These are phyloP conservation scores for Rhinogobius similis DNA, from an alignment of 2,113 vertebrate species.

Conservation along the genomic window DNA sequence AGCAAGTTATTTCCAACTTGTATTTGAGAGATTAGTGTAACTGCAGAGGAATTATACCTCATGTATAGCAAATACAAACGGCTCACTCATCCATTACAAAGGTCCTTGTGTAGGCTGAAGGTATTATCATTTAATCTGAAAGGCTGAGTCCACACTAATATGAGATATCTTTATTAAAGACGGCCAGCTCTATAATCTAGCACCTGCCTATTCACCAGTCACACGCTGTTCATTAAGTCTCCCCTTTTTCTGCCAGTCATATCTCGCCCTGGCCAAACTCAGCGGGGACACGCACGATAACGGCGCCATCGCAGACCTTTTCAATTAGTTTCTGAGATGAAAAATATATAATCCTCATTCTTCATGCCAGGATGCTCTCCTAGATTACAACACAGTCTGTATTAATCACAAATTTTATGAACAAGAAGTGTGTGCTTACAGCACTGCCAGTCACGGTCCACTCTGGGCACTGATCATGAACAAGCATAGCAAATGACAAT, in stretches of 20 bases:
- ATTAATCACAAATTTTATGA: constrained; percentile 70
- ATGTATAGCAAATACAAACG: constrained; percentile 33
- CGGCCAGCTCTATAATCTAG: constrained; percentile 48
- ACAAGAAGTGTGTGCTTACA: constrained; percentile 53
- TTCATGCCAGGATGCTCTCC: constrained; percentile 71
- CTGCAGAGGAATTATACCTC: constrained; percentile 25
- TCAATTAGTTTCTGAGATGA: constrained; percentile 74
- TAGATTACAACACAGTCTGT: constrained; percentile 68
- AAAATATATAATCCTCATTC: constrained; percentile 68
- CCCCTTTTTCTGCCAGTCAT: constrained; percentile 63
- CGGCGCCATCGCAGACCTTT: constrained; percentile 57
- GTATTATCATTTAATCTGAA: constrained; percentile 60
- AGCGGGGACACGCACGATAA: constrained; percentile 65
- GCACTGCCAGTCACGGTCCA: constrained; percentile 59
- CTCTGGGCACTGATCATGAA: constrained; percentile 47
- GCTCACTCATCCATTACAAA: constrained; percentile 55
- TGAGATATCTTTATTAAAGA: constrained; percentile 67
- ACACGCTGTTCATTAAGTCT: constrained; percentile 69
- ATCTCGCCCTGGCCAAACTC: constrained; percentile 67
- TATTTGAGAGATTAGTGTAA: constrained; percentile 6
- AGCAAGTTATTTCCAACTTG: background rate
- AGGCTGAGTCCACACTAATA: constrained; percentile 54
- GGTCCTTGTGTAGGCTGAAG: constrained; percentile 31
- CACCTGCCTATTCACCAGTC: constrained; percentile 64
- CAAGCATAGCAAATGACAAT: constrained; percentile 56